Evolutionary conservation across 1,140 invertebrate species (phyloP), one percentile per base, ranked within the genome.

Genomic region (Lasaia peninsularis): DNA sequence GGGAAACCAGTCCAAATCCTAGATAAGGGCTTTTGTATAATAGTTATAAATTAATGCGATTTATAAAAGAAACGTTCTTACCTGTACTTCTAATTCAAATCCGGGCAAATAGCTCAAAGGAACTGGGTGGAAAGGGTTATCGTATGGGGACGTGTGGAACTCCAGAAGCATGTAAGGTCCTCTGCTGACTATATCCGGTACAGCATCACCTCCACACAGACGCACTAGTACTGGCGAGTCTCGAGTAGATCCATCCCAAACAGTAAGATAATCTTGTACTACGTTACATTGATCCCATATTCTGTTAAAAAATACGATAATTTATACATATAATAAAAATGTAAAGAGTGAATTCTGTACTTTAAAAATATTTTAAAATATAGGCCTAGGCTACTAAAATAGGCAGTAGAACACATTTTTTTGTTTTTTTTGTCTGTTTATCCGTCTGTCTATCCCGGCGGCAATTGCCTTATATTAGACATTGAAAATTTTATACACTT

Each of bases 231-330:
- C 92, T 1, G 94, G 93, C 34, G 94, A 93, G 16, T 91, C 91
- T 10, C 91, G 91, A 1, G 92, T 92, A n/a, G 92, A 92, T 0
- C 95, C 95, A 71, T 96, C 95, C 88, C 94, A 95, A 58, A 96
- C 94, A 16, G 94, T 95, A 58, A 96, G 84, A 77, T 95, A 95
- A 85, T 96, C 95, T 78, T 95, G 94, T 20, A 94, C 93, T 58
- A 94, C 92, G 78, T 95, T 94, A 76, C 94, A 95, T 78, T 95
- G 93, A 88, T 95, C 94, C 93, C 94, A 95, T 14, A 95, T 93
- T 79, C 94, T 95, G 11, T 4, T 16, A 44, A 44, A 44, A 44
- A 44, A 44, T 3, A 28, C 24, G n/a, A n/a, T n/a, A n/a, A n/a
- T n/a, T n/a, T n/a, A n/a, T n/a, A n/a, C n/a, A n/a, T n/a, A n/a